These are phyloP conservation scores for Cenopis cana DNA, from an alignment of 2,888 invertebrate genomes.

Conservation along the genomic window DNA sequence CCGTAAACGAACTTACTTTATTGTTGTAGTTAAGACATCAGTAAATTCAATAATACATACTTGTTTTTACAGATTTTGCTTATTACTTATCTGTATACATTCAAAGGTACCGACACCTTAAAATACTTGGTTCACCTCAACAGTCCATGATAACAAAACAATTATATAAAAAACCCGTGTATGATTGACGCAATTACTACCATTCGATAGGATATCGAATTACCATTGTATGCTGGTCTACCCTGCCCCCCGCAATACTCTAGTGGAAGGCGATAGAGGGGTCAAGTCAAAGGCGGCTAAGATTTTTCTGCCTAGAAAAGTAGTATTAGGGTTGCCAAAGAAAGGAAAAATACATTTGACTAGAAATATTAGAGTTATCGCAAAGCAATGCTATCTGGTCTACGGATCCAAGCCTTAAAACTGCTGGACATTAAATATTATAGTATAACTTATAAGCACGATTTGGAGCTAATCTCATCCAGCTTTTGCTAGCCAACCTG, in stretches of 20 bases:
- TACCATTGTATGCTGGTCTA: constrained; percentile 58
- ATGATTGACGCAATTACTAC: constrained; percentile 77
- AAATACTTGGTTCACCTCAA: constrained; percentile 13
- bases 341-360: not conserved
- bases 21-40: constrained; percentile 2
- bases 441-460: not conserved
- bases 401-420: too few relatives aligned
- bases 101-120: constrained; percentile 20
- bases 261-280: constrained; percentile 48
- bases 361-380: not conserved
- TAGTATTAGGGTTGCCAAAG: constrained; percentile 17
- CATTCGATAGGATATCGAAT: constrained; percentile 69
- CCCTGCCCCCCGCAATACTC: constrained; percentile 52
- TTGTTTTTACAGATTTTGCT: not conserved
- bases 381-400: not conserved
- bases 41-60: not conserved
- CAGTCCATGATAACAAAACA: constrained; percentile 56
- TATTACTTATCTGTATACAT: constrained; percentile 1
- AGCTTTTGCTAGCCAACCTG: not conserved
- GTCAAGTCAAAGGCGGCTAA: constrained; percentile 33
- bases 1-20: constrained; percentile 14
- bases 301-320: not conserved
- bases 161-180: constrained; percentile 74
- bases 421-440: too few relatives aligned
- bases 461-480: not conserved